These are phyloP conservation scores for Psix sp. DNA, from an alignment of 1,140 invertebrate genomes.

Conservation along the genomic window DNA sequence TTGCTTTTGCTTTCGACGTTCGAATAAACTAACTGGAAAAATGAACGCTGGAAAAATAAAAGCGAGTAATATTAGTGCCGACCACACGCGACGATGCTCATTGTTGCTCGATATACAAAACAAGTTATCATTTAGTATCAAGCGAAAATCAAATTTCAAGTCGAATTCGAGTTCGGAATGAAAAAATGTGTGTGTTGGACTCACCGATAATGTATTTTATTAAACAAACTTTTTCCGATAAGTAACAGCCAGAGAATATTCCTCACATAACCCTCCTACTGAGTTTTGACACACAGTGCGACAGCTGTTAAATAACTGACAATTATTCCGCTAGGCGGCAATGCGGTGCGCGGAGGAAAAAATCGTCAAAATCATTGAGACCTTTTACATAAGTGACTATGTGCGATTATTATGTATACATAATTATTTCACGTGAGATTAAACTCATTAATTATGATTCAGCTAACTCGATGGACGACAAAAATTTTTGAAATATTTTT, in stretches of 20 bases:
- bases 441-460: too few species aligned
- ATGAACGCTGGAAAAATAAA: background rate
- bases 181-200: constrained; percentile 4
- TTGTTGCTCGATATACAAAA: background rate
- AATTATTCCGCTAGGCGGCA: constrained; percentile 49
- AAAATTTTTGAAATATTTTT: too few species aligned
- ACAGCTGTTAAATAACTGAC: constrained; percentile 65
- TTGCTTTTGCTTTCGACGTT: background rate
- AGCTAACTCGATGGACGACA: too few species aligned
- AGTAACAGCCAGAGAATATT: constrained; percentile 4
- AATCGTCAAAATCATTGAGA: too few species aligned
- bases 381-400: too few species aligned
- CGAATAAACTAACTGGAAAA: too few species aligned
- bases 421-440: too few species aligned
- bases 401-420: too few species aligned
- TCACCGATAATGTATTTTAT: background rate
- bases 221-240: background rate
- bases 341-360: constrained; percentile 9
- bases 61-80: background rate
- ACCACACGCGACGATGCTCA: background rate
- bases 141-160: background rate
- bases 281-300: constrained; percentile 64
- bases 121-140: background rate
- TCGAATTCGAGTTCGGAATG: background rate
- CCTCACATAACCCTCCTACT: constrained; percentile 56